phyloP scores from a whole-genome alignment of 2,113 vertebrate species.

The Phoenicopterus ruber region DNA sequence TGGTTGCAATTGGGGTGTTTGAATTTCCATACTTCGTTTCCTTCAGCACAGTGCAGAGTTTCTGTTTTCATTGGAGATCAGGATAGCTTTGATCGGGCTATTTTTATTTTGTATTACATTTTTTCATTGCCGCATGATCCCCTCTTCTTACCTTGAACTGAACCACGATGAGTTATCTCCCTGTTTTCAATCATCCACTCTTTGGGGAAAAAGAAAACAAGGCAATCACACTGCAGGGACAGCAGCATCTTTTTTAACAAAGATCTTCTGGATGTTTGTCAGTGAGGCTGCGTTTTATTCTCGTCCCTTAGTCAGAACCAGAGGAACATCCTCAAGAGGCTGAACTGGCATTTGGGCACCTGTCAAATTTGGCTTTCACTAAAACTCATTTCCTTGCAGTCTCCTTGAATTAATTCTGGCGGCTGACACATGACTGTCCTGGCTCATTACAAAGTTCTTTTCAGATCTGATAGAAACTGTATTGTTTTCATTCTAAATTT shows the following conservation, averaged over 20 bases:
- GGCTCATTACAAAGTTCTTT: background rate
- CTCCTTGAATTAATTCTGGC: background rate
- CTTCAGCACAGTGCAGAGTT: background rate
- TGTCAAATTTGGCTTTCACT: background rate
- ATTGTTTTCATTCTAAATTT: background rate
- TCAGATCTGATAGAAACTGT: background rate
- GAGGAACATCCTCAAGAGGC: background rate
- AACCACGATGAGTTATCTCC: background rate
- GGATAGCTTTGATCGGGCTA: background rate
- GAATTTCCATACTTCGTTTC: background rate
- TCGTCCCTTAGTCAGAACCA: background rate
- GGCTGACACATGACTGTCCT: background rate
- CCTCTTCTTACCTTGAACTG: background rate
- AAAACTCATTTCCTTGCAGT: slow-evolving; percentile 5
- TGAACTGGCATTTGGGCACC: background rate
- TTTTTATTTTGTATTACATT: background rate
- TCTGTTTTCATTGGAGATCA: background rate
- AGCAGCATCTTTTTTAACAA: background rate
- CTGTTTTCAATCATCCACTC: background rate
- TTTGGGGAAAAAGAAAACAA: background rate
- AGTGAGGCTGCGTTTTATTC: background rate
- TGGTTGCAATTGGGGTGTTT: background rate
- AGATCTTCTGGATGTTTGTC: background rate
- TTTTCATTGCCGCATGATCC: background rate
- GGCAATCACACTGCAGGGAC: background rate